Base-by-base conservation (phyloP, 2,888 invertebrate genomes). In the Andrena trimmerana region DNA sequence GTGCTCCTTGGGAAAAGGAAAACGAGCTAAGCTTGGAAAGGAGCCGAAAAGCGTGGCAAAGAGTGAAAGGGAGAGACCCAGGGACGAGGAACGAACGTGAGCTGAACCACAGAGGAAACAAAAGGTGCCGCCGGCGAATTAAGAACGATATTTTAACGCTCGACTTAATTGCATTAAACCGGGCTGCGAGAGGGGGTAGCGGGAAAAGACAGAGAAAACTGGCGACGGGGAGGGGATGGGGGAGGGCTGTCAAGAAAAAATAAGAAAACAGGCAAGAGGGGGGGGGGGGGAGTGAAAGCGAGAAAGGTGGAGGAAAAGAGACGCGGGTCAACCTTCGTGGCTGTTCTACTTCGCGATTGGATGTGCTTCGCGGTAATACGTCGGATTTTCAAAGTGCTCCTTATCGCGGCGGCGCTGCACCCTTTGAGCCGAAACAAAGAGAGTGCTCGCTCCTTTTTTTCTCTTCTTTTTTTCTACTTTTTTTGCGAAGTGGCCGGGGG, bases 101-200 rank as follows among this genome's bases (percentile, higher is more conserved):
- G 77, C 76, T 59, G 76, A 86, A 85, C 83, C 83, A 84, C 86
- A 85, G 77, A 85, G 73, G 82, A 88, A 91, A 91, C 90, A 91
- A 91, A 91, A 89, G 82, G 88, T 85, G 85, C 89, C 85, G 90
- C 73, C 86, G 84, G 89, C 88, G 90, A 91, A 91, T 91, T 91
- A 90, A 91, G 90, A 91, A 91, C 90, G 89, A 91, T 91, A 90
- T 91, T 91, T 91, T 91, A 91, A 91, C 90, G 91, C 91, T 90
- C 90, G 90, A 91, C 88, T 91, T 91, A 91, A 91, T 91, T 90
- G 90, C 90, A 89, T 90, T 90, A 91, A 89, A 89, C 90, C 88
- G 84, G 81, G 31, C 83, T 81, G 75, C 80, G 81, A 78, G 84
- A 80, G 86, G 27, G 70, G 50, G 67, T 20, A 67, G 69, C 27